Conservation (phyloP, 2,888 invertebrate genomes). For the Agapostemon virescens region DNA sequence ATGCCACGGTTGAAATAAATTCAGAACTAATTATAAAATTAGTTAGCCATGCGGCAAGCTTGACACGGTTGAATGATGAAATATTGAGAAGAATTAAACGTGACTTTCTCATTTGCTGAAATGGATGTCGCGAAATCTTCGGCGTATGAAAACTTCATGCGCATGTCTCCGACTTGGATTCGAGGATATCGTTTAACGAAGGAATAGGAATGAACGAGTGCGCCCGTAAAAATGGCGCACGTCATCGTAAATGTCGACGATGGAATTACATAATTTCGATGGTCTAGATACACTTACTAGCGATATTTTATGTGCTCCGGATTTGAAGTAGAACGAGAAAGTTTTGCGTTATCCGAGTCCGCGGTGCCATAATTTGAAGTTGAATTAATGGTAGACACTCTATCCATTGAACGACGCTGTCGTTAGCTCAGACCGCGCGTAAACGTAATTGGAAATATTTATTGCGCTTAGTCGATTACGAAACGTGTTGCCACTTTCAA, state of each 20-base stretch:
- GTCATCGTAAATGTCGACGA: slow-evolving; percentile 55
- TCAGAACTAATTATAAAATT: background rate
- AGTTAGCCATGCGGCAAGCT: background rate
- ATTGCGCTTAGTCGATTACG: background rate
- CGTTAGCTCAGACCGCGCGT: background rate
- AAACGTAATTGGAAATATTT: background rate
- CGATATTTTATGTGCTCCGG: slow-evolving; percentile 3
- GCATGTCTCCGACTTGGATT: background rate
- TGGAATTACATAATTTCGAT: slow-evolving; percentile 58
- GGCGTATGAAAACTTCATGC: background rate
- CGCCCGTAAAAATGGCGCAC: slow-evolving; percentile 50
- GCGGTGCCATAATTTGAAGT: background rate
- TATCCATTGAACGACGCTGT: background rate
- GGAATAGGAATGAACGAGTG: slow-evolving; percentile 1
- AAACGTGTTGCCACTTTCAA: background rate
- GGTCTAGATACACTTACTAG: slow-evolving; percentile 53
- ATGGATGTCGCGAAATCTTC: background rate
- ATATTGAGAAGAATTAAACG: background rate
- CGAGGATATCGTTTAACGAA: background rate
- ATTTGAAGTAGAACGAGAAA: background rate
- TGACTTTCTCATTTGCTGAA: background rate
- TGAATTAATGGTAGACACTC: background rate
- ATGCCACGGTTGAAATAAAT: too few species aligned
- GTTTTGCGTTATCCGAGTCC: background rate
- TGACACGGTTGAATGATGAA: background rate